Base-by-base conservation (phyloP, 2,113 vertebrate genomes). In the Ctenodactylus gundi region DNA sequence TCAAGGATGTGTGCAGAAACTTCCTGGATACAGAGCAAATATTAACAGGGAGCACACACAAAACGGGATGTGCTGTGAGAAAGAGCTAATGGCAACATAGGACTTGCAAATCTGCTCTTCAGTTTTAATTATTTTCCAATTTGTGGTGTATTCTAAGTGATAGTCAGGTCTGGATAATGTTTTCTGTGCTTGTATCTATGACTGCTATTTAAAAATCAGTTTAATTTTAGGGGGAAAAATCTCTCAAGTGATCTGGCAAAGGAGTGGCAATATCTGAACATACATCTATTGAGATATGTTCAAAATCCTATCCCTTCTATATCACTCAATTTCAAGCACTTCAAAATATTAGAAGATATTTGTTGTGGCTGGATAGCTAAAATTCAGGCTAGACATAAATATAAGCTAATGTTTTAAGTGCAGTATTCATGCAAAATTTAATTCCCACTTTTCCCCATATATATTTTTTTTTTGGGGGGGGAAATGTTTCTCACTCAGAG, bases 281-380 rank as follows among this genome's bases (percentile, higher is more conserved):
- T 31, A 72, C 15, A 46, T 68, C 34, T 76, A 11, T 3, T 65
- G 70, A 68, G 25, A 62, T 46, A 83, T 41, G 72, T 57, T 70
- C 41, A 95, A 68, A 75, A 80, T 10, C 23, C 60, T 72, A n/a
- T 23, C n/a, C 0, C 73, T 4, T 84, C 7, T 68, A 49, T 78
- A 82, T 62, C 70, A 77, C 8, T 0, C 41, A n/a, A 93, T 17
- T 81, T 94, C 27, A 91, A 90, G 53, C 46, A 8, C 80, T 90
- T 70, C 9, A 14, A 97, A 93, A 83, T 93, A 92, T 53, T 85
- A 70, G 46, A 70, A 95, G 91, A 85, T 34, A 39, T 7, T 46
- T 18, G 62, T 39, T 29, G 36, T 51, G 29, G 6, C 18, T 64
- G 21, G 21, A 6, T 44, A 89, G 67, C 46, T 78, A 76, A 91